Evolutionary conservation across 2,797 vertebrate species (phyloP), one percentile per base, ranked within the genome.

Genomic region (Cetoscarus ocellatus): DNA sequence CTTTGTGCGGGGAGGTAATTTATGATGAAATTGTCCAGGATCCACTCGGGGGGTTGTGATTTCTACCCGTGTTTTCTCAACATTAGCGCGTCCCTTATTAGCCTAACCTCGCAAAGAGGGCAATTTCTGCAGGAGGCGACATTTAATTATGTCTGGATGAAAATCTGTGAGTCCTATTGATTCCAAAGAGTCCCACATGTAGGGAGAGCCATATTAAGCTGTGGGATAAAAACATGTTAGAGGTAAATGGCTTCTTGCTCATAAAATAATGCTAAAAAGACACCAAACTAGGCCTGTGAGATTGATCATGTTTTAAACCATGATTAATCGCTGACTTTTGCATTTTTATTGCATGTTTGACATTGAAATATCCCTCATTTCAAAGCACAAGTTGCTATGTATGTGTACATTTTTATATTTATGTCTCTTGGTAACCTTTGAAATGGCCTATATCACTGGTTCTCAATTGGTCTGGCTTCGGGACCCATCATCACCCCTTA

Each of bases 1-100:
- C 91, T 90, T 88, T 86, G 85, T 84, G 63, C 90, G 60, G 76
- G 74, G 77, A 88, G 84, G 85, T 91, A 77, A 91, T 90, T 92
- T 88, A 91, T 92, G 91, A 92, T 78, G 70, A 89, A 90, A 86
- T 82, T 83, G 84, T 79, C 75, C 83, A 60, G 81, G 83, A 85
- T 80, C 58, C 40, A 74, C 87, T 84, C 62, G 64, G 67, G 77
- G 79, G 79, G 82, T 76, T 86, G 71, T 88, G 81, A 87, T 88
- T 88, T 91, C 86, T 64, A 67, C 70, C 74, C 38, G 35, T 87
- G 80, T 90, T 92, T 92, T 91, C 80, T 87, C 82, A 92, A 82
- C 88, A 88, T 86, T 85, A 87, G 60, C 42, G 73, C 85, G 80
- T 87, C 80, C 75, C 76, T 87, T 87, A 84, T 92, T 90, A 91